A percentile compares a stretch with the other conserved stretches of the same genome.
Conservation (phyloP, 2,888 invertebrate genomes). For the Sphinx pinastri region DNA sequence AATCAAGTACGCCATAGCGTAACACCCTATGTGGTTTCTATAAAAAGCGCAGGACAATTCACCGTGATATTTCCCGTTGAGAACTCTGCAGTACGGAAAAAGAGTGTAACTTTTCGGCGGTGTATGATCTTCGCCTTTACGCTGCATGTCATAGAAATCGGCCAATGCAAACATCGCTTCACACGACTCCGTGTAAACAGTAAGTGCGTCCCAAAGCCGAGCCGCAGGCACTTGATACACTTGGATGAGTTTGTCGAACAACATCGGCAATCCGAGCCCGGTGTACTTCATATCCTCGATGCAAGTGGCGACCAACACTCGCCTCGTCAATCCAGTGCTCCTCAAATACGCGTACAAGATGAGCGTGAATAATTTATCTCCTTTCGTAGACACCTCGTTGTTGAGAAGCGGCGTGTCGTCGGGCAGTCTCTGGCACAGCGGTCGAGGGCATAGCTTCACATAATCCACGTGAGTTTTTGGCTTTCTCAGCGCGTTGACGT, state of each 20-base stretch:
- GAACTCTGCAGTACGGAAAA: constrained; percentile 18
- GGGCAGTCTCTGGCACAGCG: constrained; percentile 4
- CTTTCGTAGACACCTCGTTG: neutral
- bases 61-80: neutral
- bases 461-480: constrained; percentile 14
- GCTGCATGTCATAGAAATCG: neutral
- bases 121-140: neutral
- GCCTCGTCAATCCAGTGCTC: neutral
- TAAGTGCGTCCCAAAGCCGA: neutral
- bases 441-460: neutral
- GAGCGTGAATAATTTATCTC: neutral
- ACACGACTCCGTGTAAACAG: neutral
- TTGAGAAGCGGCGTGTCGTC: neutral
- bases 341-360: constrained; percentile 6
- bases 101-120: constrained; percentile 10
- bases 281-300: neutral
- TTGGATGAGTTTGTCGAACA: constrained; percentile 4
- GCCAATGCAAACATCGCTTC: neutral
- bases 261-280: neutral
- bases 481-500: constrained; percentile 1
- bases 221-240: neutral
- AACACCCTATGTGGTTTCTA: neutral
- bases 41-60: neutral
- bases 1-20: constrained; percentile 19
- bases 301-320: neutral